Evolutionary conservation across 2,797 vertebrate genomes (phyloP).

Genomic region (Sebastiscus albofasciatus): DNA sequence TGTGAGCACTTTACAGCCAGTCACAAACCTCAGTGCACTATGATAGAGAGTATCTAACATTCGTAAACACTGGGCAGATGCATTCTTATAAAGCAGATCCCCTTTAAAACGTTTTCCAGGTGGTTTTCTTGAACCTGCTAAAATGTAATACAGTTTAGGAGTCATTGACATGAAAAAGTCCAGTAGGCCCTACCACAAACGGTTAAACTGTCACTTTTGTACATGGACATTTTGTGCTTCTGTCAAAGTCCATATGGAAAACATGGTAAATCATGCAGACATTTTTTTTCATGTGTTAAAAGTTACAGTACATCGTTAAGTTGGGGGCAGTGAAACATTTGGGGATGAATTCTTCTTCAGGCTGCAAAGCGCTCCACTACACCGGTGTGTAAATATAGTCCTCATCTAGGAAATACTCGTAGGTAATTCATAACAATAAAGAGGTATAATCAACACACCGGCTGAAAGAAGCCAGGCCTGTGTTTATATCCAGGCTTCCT

Average conservation of each 20-base stretch:
- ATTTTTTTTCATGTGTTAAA: constrained; percentile 6
- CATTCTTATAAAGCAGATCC: too few species aligned
- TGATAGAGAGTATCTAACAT: too few species aligned
- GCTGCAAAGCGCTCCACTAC: constrained; percentile 9
- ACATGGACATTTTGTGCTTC: background rate
- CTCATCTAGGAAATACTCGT: constrained; percentile 79
- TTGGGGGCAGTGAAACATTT: constrained; percentile 3
- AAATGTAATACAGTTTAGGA: background rate
- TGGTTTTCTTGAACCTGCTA: background rate
- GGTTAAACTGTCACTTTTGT: constrained; percentile 4
- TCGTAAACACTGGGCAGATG: too few species aligned
- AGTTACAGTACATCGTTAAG: constrained; percentile 7
- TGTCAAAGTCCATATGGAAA: background rate
- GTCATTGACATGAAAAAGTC: background rate
- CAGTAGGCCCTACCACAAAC: background rate
- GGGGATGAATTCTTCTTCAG: constrained; percentile 13
- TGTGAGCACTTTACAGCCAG: too few species aligned
- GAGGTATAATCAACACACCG: constrained; percentile 71
- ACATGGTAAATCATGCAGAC: background rate
- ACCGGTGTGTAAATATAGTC: constrained; percentile 57
- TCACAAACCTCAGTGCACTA: too few species aligned
- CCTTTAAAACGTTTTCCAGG: background rate
- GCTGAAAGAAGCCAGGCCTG: constrained; percentile 53
- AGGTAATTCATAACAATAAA: constrained; percentile 80
- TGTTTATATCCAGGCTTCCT: constrained; percentile 78